These are phyloP conservation scores for Pangasius sanitwongsei DNA, from an alignment of 2,797 vertebrate genomes.

Conservation along the genomic window DNA sequence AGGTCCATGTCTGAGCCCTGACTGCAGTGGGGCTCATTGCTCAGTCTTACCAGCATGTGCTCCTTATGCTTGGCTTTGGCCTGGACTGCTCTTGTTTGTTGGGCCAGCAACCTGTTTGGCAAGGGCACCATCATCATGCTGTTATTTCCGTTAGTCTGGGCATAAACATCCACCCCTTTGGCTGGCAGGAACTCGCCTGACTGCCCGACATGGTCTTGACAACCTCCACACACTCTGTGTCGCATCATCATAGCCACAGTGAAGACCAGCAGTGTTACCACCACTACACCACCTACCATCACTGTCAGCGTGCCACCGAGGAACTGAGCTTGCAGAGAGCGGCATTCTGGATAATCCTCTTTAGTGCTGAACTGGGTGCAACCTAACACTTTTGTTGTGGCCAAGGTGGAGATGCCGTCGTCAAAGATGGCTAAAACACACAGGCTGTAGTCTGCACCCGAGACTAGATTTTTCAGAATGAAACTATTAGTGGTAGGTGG, in stretches of 20 bases:
- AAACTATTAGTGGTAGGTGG: slow-evolving; percentile 85
- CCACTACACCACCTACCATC: slow-evolving; percentile 86
- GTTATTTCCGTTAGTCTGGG: slow-evolving; percentile 80
- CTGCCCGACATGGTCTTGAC: slow-evolving; percentile 55
- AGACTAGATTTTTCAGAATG: slow-evolving; percentile 85
- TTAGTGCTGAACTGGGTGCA: slow-evolving; percentile 87
- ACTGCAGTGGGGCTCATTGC: slow-evolving; percentile 67
- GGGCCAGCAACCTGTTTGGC: slow-evolving; percentile 74
- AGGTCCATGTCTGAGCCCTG: slow-evolving; percentile 43
- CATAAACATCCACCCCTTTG: slow-evolving; percentile 79
- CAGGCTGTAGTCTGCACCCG: slow-evolving; percentile 87
- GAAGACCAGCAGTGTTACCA: slow-evolving; percentile 89
- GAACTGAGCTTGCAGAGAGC: slow-evolving; percentile 88
- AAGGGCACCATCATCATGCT: slow-evolving; percentile 82
- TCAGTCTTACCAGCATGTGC: slow-evolving; percentile 68
- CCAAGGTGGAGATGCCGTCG: slow-evolving; percentile 81
- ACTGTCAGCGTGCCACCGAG: slow-evolving; percentile 90
- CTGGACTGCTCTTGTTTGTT: slow-evolving; percentile 65
- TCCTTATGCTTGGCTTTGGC: slow-evolving; percentile 71
- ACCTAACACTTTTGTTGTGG: slow-evolving; percentile 86
- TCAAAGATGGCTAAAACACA: slow-evolving; percentile 90
- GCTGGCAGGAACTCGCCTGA: slow-evolving; percentile 70
- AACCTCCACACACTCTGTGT: slow-evolving; percentile 80
- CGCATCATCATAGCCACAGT: slow-evolving; percentile 90
- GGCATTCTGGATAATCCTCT: slow-evolving; percentile 86